Evolutionary conservation across 1,140 invertebrate genomes (phyloP).

Genomic region (roundworm (Caenorhabditis elegans)): WBcel235 BX284604.4:12440501-12441000

Average conservation of each 20-base stretch:
- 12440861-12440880: too few species aligned
- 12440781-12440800: too few species aligned
- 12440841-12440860: too few species aligned
- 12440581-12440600: not conserved
- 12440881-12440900: too few species aligned
- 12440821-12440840: too few species aligned
- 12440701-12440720: not conserved
- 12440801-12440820: too few species aligned
- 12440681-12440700: not conserved
- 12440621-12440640: not conserved
- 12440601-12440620: not conserved
- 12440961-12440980: not conserved
- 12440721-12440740: not conserved
- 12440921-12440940: too few species aligned
- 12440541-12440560: not conserved
- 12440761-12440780: too few species aligned
- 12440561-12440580: not conserved
- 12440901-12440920: too few species aligned
- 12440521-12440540: not conserved
- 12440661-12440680: not conserved
- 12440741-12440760: not conserved
- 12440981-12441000: not conserved
- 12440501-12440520: not conserved
- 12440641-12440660: not conserved
- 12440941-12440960: too few species aligned